These are phyloP conservation scores for Rotaria socialis DNA, from an alignment of 2,888 invertebrate genomes.

Conservation along the genomic window DNA sequence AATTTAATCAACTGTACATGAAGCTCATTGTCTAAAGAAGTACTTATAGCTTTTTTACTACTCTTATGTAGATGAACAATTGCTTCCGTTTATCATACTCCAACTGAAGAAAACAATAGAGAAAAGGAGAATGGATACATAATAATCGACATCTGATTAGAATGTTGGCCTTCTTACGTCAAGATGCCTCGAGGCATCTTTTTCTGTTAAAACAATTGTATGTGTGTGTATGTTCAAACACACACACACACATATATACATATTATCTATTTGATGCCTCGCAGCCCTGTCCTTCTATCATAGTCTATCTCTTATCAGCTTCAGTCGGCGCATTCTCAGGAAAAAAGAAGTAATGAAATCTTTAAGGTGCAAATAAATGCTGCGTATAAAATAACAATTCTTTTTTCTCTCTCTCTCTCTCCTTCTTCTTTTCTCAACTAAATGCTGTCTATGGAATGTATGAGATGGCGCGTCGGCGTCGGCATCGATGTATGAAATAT, in stretches of 20 bases:
- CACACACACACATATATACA: neutral
- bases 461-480: neutral
- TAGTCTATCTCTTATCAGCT: slow-evolving; percentile 22
- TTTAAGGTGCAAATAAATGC: neutral
- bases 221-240: neutral
- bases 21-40: neutral
- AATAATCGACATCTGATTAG: slow-evolving; percentile 25
- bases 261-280: slow-evolving; percentile 16
- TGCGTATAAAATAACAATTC: neutral
- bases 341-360: neutral
- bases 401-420: neutral
- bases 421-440: neutral
- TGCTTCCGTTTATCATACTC: neutral
- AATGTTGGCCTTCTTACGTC: slow-evolving; percentile 23
- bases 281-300: neutral
- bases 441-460: neutral
- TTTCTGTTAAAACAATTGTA: slow-evolving; percentile 18
- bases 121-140: neutral
- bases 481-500: neutral
- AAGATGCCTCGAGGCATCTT: neutral
- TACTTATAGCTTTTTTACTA: neutral
- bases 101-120: neutral
- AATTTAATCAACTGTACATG: neutral
- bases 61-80: neutral
- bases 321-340: neutral